These are phyloP conservation scores for Crotophaga sulcirostris DNA, from an alignment of 2,113 vertebrate species.

Conservation along the genomic window DNA sequence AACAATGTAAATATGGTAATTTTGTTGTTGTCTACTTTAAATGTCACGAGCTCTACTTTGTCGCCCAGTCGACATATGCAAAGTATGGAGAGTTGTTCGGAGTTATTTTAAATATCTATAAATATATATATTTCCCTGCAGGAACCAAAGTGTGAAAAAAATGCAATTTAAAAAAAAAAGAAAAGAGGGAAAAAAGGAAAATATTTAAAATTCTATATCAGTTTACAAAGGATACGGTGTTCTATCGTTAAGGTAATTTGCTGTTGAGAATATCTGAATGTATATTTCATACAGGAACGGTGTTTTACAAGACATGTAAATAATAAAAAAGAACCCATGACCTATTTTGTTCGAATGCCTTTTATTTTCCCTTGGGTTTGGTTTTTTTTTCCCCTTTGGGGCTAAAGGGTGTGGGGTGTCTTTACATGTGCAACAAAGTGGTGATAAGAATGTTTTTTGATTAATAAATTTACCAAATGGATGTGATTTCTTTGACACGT, in stretches of 20 bases:
- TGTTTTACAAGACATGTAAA: constrained; percentile 82
- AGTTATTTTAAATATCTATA: constrained; percentile 83
- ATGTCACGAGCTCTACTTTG: constrained; percentile 62
- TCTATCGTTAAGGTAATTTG: constrained; percentile 75
- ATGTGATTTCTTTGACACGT: constrained; percentile 54
- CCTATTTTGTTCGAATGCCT: constrained; percentile 66
- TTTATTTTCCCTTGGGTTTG: not conserved
- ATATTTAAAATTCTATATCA: constrained; percentile 84
- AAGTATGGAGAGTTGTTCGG: constrained; percentile 67
- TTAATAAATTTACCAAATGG: constrained; percentile 27
- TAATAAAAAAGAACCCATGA: constrained; percentile 68
- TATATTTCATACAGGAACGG: constrained; percentile 80
- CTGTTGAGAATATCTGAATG: constrained; percentile 82
- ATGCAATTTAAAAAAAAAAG: constrained; percentile 25
- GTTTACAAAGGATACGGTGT: constrained; percentile 77
- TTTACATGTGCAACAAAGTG: constrained; percentile 60
- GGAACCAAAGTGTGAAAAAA: constrained; percentile 79
- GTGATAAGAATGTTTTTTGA: constrained; percentile 35
- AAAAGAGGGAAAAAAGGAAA: constrained; percentile 2
- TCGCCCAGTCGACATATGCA: constrained; percentile 47
- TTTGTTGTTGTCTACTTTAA: constrained; percentile 63
- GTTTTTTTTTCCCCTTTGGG: constrained; percentile 28
- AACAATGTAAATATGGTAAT: constrained; percentile 68
- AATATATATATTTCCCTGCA: constrained; percentile 80
- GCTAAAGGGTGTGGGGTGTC: constrained; percentile 38